A percentile compares a stretch with the other conserved stretches of the same genome.
Conservation (phyloP, 1,140 invertebrate species). For the Zaprionus taronus region DNA sequence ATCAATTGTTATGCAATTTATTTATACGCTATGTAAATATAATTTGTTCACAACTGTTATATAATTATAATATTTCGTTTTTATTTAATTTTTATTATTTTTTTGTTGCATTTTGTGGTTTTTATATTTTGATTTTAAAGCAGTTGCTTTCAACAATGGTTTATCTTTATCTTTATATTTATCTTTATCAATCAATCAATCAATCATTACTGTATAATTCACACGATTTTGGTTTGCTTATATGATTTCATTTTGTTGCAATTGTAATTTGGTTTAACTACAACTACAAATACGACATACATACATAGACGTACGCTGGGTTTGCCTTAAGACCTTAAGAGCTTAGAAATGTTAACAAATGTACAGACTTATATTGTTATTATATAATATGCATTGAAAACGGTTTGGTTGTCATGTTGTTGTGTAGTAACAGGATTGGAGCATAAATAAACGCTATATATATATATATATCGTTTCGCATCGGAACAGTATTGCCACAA, state of each 20-base stretch:
- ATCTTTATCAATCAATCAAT: constrained; percentile 43
- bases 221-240: constrained; percentile 45
- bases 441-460: constrained; percentile 20
- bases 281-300: constrained; percentile 48
- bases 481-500: constrained; percentile 4
- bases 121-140: constrained; percentile 70
- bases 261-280: constrained; percentile 66
- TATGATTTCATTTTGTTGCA: constrained; percentile 29
- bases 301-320: constrained; percentile 48
- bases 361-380: constrained; percentile 73
- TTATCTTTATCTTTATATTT: constrained; percentile 34
- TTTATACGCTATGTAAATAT: constrained; percentile 81
- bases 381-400: constrained; percentile 47
- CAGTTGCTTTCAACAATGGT: constrained; percentile 76
- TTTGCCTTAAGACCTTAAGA: constrained; percentile 37
- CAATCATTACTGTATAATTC: constrained; percentile 61
- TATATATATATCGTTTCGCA: background rate
- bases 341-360: constrained; percentile 75
- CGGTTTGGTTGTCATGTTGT: constrained; percentile 33
- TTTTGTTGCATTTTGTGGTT: constrained; percentile 28
- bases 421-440: constrained; percentile 52
- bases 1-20: constrained; percentile 82
- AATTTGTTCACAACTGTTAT: constrained; percentile 82
- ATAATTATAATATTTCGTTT: constrained; percentile 68
- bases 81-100: constrained; percentile 34